Base-by-base conservation (phyloP, 1,140 invertebrate species). In the Papilio dardanus region DNA sequence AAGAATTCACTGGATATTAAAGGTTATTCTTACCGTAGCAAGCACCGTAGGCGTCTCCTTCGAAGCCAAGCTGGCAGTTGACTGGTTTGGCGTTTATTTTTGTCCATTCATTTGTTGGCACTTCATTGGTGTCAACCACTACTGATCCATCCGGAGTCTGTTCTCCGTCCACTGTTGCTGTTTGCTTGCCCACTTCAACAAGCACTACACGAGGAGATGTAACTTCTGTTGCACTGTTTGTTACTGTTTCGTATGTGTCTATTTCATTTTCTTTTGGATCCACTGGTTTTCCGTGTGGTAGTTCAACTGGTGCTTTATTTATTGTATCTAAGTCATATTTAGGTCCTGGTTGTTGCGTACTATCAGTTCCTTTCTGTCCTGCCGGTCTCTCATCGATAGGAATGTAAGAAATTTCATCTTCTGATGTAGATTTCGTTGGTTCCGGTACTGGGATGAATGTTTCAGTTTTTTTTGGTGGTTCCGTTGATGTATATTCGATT, bases 61-160 rank as follows among this genome's bases (percentile, higher is more conserved):
- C 86, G 95, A 94, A 95, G 91, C 97, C 93, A 74, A 81, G 77
- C 81, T 95, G 79, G 88, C 90, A 93, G 77, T 89, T 76, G 10
- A 74, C 68, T 6, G 89, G 90, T 71, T 76, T 87, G 24, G 78
- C 78, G 58, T 85, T 80, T 19, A 92, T 79, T 69, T 86, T 85
- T 1, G 88, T 90, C 89, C 90, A 91, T 71, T 87, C 77, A 74
- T 93, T 92, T 37, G 89, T 86, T 0, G 90, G 87, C 62, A 92
- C 30, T 33, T 87, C 74, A 16, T 84, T 76, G 6, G 85, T 90
- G 75, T 92, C 81, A 0, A 92, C 76, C 10, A 87, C 74, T 8
- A 90, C 79, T 1, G 91, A 85, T 4, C 87, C 90, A 80, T 93
- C 88, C 6, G 84, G 58, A 24, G 84, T 84, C 68, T 80, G 86